Evolutionary conservation across 2,888 invertebrate species (phyloP).

Genomic region (Drosophila basisetae): DNA sequence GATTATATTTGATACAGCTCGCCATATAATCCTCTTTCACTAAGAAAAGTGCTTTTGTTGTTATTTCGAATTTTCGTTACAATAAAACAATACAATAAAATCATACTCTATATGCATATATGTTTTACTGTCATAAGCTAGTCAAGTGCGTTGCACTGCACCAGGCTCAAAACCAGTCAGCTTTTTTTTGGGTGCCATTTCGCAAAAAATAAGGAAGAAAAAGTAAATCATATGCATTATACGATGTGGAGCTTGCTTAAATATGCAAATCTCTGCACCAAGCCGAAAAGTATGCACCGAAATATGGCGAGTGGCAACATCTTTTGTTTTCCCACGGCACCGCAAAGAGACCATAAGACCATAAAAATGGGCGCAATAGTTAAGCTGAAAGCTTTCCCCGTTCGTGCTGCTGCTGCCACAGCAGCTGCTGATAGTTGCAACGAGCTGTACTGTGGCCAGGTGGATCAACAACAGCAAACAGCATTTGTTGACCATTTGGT

Average conservation of each 20-base stretch:
- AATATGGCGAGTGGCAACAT: conserved; percentile 62
- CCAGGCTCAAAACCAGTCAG: conserved; percentile 57
- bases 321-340: conserved; percentile 73
- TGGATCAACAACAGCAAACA: conserved; percentile 25
- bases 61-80: background rate
- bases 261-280: conserved; percentile 69
- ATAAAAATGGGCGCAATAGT: conserved; percentile 58
- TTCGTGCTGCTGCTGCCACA: background rate
- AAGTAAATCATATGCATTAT: conserved; percentile 60
- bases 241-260: conserved; percentile 53
- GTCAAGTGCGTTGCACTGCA: conserved; percentile 37
- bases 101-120: conserved; percentile 2
- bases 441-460: conserved; percentile 7
- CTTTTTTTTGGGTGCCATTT: conserved; percentile 30
- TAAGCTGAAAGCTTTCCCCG: conserved; percentile 42
- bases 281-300: conserved; percentile 56
- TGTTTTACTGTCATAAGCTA: conserved; percentile 18
- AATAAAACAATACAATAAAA: background rate
- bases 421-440: background rate
- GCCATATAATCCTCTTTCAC: background rate
- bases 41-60: background rate
- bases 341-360: conserved; percentile 35
- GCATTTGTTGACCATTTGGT: conserved; percentile 49
- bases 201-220: conserved; percentile 11
- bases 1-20: background rate